A percentile compares a stretch with the other conserved stretches of the same genome.
phyloP scores from a whole-genome alignment of 2,113 vertebrate genomes.

The Hepsetus odoe region DNA sequence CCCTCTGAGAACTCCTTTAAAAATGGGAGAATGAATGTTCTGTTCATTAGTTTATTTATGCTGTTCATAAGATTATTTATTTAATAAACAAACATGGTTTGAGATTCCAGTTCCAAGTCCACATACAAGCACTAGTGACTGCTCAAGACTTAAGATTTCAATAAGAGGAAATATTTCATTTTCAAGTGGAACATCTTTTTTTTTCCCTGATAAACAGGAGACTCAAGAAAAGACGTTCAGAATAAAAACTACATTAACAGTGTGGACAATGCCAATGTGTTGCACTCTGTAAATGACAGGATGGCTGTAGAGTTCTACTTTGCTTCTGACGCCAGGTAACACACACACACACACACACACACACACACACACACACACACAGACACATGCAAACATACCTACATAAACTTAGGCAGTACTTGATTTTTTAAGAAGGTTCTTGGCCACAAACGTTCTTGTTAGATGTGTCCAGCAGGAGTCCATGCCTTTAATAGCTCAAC shows the following conservation, averaged over 20 bases:
- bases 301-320: slow-evolving; percentile 94
- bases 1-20: too few species aligned
- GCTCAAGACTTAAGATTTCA: too few species aligned
- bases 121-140: too few species aligned
- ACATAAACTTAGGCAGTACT: background rate
- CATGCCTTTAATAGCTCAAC: slow-evolving; percentile 15
- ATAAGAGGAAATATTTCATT: too few species aligned
- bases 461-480: background rate
- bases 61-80: too few species aligned
- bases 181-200: background rate
- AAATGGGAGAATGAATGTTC: too few species aligned
- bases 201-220: slow-evolving; percentile 61
- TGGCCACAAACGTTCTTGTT: background rate
- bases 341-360: background rate
- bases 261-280: slow-evolving; percentile 76
- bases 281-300: slow-evolving; percentile 81
- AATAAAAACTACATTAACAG: slow-evolving; percentile 76
- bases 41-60: too few species aligned
- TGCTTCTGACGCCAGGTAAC: slow-evolving; percentile 93
- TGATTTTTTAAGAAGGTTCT: background rate
- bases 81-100: background rate
- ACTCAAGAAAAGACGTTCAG: slow-evolving; percentile 60
- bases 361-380: background rate
- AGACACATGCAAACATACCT: background rate
- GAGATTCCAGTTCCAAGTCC: background rate